Base-by-base conservation (phyloP, 35 echinoderm and acorn worm genomes). In the Nesometra sesokonis region DNA sequence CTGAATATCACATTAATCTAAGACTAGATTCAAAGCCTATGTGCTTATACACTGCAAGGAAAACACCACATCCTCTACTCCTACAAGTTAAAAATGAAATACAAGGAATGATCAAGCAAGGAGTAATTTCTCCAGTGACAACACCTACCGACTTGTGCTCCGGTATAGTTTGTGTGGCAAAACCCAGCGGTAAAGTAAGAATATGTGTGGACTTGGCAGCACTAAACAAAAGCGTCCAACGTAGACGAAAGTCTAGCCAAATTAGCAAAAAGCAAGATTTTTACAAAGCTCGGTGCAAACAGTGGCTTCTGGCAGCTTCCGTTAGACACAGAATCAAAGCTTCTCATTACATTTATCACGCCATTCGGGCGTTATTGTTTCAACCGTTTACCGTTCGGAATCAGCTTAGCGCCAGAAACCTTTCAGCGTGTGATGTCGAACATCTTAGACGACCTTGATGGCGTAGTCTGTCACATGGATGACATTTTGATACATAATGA, bases 401-500 rank as follows among this genome's bases (percentile, higher is more conserved):
- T 82, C 35, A 34, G 31, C 11, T 82, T 32, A 11, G 35, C 81
- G 35, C 3, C 81, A 32, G 81, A 82, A n/a, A 32, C 11, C 13
- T 82, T 82, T 82, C 81, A 82, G 81, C 31, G 33, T 11, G 11
- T 27, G 23, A 82, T 82, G 32, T 36, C 31, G 23, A 32, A 32
- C 11, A 33, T 82, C 81, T 33, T 82, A 29, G 77, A 78, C 9
- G 81, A 32, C 81, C 3, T 35, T n/a, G 35, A 82, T 33, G 80
- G 35, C 2, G 35, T 34, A n/a, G 33, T n/a, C n/a, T n/a, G 80
- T 82, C 31, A 82, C 21, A 82, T 82, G 34, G 80, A 82, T 34
- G 35, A 91, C 85, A 78, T 94, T 23, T 39, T 94, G 0, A 77
- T 94, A 32, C 80, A 88, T 80, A 86, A 81, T 5, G 47, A 85